Evolutionary conservation across 2,797 vertebrate species (phyloP), one percentile per base, ranked within the genome.

Genomic region (Malacoctenus gilli): DNA sequence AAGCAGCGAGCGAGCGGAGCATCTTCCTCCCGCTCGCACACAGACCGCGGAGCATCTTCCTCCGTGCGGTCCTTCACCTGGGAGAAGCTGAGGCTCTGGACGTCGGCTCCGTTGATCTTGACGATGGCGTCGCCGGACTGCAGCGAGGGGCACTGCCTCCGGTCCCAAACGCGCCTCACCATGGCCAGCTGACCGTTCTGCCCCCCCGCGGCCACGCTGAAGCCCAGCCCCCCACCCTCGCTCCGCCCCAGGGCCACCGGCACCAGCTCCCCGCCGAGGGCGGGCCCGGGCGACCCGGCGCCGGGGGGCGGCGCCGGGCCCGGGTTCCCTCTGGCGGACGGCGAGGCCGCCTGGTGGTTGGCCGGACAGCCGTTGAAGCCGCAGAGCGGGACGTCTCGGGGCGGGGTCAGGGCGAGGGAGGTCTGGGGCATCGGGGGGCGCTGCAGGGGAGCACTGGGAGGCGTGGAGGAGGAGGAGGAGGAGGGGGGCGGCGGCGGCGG

Each of bases 41-140:
- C n/a, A n/a, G n/a, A n/a, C n/a, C n/a, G n/a, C n/a, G 23, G 23
- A 25, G 4, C 23, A 25, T 4, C 4, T 4, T 4, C 6, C 25
- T 5, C 2, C 1, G 16, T 15, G 5, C 15, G 8, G 2, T 14
- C 18, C 8, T 15, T 55, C 48, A 92, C 92, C 90, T 91, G 91
- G 11, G 89, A 81, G 62, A 92, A 90, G 76, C 78, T 91, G 70
- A 93, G 89, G 48, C 82, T 91, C 54, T 92, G 91, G 0, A 93
- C 87, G 1, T 93, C 91, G 0, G 92, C 92, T n/a, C 93, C 93
- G 0, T 94, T 94, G 75, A 94, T 91, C 79, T 93, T 94, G 20
- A 92, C 64, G 1, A 94, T 90, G 0, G 83, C 56, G 14, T 94
- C 93, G 23, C 93, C 93, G 0, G 90, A 65, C 76, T 93, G 91